Evolutionary conservation across 2,113 vertebrate genomes (phyloP).

Genomic region (Grammomys surdaster): DNA sequence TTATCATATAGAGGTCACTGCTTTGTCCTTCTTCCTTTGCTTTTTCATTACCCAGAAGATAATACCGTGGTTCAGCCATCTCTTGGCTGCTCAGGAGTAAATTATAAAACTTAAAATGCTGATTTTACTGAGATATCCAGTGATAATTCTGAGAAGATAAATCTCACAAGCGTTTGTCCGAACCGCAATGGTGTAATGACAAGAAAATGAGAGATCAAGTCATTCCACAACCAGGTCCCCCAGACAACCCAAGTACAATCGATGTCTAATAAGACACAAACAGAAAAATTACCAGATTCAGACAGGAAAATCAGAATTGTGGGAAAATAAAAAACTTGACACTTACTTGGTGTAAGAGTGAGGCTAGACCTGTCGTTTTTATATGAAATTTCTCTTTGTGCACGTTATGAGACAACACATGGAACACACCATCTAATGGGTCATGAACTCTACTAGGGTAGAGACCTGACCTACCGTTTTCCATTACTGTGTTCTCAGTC

Average conservation of each 20-base stretch:
- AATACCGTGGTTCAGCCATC: neutral
- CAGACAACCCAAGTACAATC: neutral
- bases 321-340: neutral
- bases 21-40: neutral
- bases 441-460: accelerated
- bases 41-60: slow-evolving; percentile 5
- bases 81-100: neutral
- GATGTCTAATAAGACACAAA: neutral
- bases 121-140: slow-evolving; percentile 24
- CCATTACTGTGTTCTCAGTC: neutral
- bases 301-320: neutral
- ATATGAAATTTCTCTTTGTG: neutral
- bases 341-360: neutral
- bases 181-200: neutral
- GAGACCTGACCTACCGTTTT: neutral
- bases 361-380: neutral
- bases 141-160: neutral
- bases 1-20: neutral
- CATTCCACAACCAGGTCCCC: neutral
- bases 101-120: slow-evolving; percentile 45
- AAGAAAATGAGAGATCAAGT: neutral
- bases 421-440: neutral
- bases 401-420: neutral
- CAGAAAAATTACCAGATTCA: neutral
- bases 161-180: neutral